These are phyloP conservation scores for Coregonus suidteri DNA, from an alignment of 2,797 vertebrate genomes.

Conservation along the genomic window DNA sequence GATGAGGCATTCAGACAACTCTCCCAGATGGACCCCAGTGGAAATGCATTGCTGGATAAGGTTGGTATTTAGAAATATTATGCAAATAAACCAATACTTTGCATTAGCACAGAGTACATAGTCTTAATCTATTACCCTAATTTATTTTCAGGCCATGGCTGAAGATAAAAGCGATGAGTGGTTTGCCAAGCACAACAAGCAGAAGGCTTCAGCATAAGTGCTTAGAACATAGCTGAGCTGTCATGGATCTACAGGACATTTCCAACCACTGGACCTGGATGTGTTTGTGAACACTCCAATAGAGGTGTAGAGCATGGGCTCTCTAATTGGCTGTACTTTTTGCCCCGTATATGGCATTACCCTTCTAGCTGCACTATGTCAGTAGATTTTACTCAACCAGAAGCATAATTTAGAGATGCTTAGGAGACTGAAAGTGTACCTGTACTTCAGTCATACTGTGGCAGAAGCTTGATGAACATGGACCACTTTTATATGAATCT, in stretches of 20 bases:
- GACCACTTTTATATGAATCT: background rate
- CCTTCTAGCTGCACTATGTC: too few species aligned
- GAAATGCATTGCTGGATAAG: constrained; percentile 83
- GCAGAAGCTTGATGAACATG: background rate
- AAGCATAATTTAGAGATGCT: background rate
- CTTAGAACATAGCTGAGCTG: background rate
- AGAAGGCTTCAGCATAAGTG: constrained; percentile 84
- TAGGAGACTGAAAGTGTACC: constrained; percentile 1
- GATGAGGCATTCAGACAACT: constrained; percentile 91
- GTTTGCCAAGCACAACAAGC: constrained; percentile 87
- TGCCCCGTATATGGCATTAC: background rate
- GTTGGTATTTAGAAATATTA: constrained; percentile 66
- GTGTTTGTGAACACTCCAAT: background rate
- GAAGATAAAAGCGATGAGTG: constrained; percentile 92
- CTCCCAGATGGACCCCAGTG: constrained; percentile 84
- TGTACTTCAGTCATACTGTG: background rate
- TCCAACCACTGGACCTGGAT: background rate
- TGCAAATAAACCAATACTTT: constrained; percentile 21
- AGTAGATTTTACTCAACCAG: background rate
- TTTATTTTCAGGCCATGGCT: constrained; percentile 85
- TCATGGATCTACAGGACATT: background rate
- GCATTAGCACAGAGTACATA: constrained; percentile 12
- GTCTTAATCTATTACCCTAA: constrained; percentile 17
- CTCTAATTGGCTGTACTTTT: background rate
- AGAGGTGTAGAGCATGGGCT: background rate